Evolutionary conservation across 2,888 invertebrate species (phyloP), one percentile per base, ranked within the genome.

Genomic region (Melieria omissa): DNA sequence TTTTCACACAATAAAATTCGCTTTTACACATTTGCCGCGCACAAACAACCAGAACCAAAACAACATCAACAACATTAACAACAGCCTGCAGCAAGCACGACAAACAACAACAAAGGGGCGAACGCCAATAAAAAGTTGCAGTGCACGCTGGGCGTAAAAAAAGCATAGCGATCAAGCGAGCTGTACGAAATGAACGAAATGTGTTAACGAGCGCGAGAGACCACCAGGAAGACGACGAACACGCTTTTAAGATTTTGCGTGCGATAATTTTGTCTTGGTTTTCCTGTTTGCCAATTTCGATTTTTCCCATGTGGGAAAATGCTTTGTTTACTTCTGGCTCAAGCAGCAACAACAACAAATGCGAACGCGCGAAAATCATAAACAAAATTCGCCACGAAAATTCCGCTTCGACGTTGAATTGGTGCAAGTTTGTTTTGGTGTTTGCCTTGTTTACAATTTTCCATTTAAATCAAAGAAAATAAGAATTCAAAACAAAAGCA

Each of bases 1-100:
- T 67, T 67, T 68, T 72, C 72, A 58, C 72, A 72, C 69, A 69
- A 72, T 72, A 65, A 72, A 72, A 72, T 65, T 58, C 69, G 63
- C 57, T 68, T 72, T 71, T 60, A 66, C 63, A 67, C 71, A 67
- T 63, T 71, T 71, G 42, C 52, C 1, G 29, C 2, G 29, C 29
- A 29, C 29, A 29, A 29, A 29, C 29, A 29, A 29, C 29, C 29
- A 29, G 29, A 1, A 29, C 29, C 29, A 29, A 29, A 29, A 29
- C 29, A 29, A 29, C 29, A 29, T 29, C 60, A 67, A 52, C 67
- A 67, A 67, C n/a, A 47, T 52, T 55, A 14, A 58, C 54, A 52
- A 52, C 44, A 52, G 61, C 61, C 67, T 49, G 49, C 60, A 14
- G 12, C 41, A 61, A 60, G 45, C 10, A 29, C 49, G 52, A 44